phyloP scores from a whole-genome alignment of 2,797 vertebrate species.

The Stomatorhinus walkeri region DNA sequence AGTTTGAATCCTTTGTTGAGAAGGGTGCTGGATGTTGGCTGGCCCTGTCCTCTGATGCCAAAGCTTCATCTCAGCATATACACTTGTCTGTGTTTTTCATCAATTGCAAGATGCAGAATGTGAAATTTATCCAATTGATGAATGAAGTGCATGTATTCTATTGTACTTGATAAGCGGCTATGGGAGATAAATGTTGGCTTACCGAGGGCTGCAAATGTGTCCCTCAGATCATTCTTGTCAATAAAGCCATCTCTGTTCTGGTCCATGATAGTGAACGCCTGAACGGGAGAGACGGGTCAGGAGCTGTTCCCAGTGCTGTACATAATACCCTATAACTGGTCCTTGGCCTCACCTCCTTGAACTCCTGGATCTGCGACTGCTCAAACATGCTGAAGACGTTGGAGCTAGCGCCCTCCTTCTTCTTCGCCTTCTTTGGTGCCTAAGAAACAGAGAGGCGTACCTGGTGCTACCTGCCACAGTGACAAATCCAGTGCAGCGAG shows the following conservation, averaged over 20 bases:
- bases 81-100: not conserved
- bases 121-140: not conserved
- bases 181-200: constrained; percentile 18
- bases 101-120: not conserved
- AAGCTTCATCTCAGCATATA: not conserved
- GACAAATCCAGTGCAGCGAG: not conserved
- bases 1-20: not conserved
- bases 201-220: constrained; percentile 80
- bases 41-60: not conserved
- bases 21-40: not conserved
- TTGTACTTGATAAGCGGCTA: not conserved
- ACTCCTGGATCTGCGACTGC: constrained; percentile 85
- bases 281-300: constrained; percentile 26
- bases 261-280: constrained; percentile 88
- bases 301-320: not conserved
- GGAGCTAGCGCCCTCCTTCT: constrained; percentile 66
- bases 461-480: not conserved
- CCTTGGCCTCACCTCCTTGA: constrained; percentile 68
- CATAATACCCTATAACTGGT: not conserved
- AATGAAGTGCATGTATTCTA: not conserved
- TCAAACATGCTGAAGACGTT: constrained; percentile 87
- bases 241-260: constrained; percentile 83
- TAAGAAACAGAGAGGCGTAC: constrained; percentile 33
- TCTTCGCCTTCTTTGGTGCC: constrained; percentile 77
- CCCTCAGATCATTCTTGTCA: constrained; percentile 78